phyloP scores from a whole-genome alignment of 2,888 invertebrate species.

The Chesias legatella region DNA sequence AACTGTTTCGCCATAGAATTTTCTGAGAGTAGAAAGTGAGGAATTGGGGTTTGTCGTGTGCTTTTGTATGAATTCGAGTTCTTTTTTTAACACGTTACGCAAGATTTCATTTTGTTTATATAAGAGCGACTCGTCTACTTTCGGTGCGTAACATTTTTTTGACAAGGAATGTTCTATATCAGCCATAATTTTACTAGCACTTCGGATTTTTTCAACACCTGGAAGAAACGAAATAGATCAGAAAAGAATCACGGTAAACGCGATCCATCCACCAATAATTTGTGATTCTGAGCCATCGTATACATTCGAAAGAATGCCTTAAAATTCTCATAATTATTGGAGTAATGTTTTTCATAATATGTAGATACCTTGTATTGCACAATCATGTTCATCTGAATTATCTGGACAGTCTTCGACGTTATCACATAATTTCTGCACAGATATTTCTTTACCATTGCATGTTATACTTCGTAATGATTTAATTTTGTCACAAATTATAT shows the following conservation, averaged over 20 bases:
- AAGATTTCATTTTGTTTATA: slow-evolving; percentile 39
- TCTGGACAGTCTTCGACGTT: slow-evolving; percentile 49
- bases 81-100: slow-evolving; percentile 37
- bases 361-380: slow-evolving; percentile 45
- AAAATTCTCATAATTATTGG: neutral
- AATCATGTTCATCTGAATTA: slow-evolving; percentile 54
- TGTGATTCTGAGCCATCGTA: too few species aligned
- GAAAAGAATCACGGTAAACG: too few species aligned
- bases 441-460: slow-evolving; percentile 40
- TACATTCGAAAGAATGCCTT: too few species aligned
- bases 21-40: slow-evolving; percentile 4
- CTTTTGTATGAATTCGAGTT: slow-evolving; percentile 44
- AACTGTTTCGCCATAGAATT: slow-evolving; percentile 8
- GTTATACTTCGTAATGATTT: slow-evolving; percentile 41
- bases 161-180: slow-evolving; percentile 39
- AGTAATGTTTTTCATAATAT: neutral
- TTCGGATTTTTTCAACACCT: slow-evolving; percentile 43
- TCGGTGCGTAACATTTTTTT: slow-evolving; percentile 37
- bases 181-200: slow-evolving; percentile 37
- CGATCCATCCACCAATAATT: too few species aligned
- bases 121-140: slow-evolving; percentile 30
- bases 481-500: slow-evolving; percentile 43
- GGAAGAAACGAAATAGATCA: slow-evolving; percentile 31
- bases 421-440: slow-evolving; percentile 52
- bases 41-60: slow-evolving; percentile 17